These are phyloP conservation scores for Mystacides longicornis DNA, from an alignment of 2,888 invertebrate species.

Conservation along the genomic window DNA sequence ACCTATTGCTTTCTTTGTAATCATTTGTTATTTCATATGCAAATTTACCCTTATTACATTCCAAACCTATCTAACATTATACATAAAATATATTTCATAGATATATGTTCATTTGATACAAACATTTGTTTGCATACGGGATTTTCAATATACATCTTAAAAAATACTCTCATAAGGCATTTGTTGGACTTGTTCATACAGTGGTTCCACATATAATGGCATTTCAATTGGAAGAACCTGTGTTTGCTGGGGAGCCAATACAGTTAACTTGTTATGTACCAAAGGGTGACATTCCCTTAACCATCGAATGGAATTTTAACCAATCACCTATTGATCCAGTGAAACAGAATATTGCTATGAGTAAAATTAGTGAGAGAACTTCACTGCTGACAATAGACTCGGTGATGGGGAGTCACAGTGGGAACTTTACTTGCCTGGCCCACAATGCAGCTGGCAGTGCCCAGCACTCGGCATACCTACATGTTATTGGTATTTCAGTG, in stretches of 20 bases:
- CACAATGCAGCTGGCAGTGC: conserved; percentile 60
- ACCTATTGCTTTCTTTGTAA: too few species aligned
- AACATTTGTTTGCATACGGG: not conserved
- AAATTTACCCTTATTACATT: too few species aligned
- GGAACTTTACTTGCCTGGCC: conserved; percentile 72
- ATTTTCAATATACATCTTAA: not conserved
- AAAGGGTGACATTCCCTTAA: conserved; percentile 67
- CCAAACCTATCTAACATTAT: too few species aligned
- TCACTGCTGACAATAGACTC: conserved; percentile 61
- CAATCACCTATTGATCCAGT: not conserved
- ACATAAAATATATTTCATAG: not conserved
- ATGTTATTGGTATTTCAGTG: conserved; percentile 59
- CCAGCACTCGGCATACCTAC: conserved; percentile 59
- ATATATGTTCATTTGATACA: not conserved
- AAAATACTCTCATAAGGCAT: not conserved
- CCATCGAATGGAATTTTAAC: conserved; percentile 60
- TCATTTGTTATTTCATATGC: too few species aligned
- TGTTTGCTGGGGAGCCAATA: conserved; percentile 54
- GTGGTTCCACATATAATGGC: conserved; percentile 58
- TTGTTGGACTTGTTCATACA: conserved; percentile 33
- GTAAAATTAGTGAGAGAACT: conserved; percentile 57
- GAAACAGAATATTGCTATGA: conserved; percentile 34
- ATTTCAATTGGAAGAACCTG: conserved; percentile 51
- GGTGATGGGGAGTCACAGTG: conserved; percentile 61
- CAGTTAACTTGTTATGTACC: conserved; percentile 60